phyloP scores from a whole-genome alignment of 2,113 vertebrate species.

The Anguilla japonica region DNA sequence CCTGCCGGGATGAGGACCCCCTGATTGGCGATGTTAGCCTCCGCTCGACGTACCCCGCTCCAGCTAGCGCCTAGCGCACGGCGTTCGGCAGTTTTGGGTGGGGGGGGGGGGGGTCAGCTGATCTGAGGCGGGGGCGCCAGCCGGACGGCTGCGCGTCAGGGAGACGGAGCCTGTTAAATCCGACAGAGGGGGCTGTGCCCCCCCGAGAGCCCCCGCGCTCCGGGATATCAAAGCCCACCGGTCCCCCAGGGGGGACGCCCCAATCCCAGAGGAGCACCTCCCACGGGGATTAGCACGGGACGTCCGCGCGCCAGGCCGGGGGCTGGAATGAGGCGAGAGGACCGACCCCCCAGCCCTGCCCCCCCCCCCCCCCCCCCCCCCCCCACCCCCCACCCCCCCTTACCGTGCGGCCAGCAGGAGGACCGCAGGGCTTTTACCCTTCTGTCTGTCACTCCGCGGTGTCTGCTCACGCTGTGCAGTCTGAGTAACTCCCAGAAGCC shows the following conservation, averaged over 20 bases:
- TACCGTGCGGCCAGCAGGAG: not conserved
- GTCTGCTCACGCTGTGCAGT: not conserved
- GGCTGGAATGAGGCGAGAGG: not conserved
- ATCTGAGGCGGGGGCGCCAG: not conserved
- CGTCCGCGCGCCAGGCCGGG: not conserved
- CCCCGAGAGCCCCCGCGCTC: not conserved
- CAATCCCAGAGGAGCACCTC: constrained; percentile 30
- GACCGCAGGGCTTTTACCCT: not conserved
- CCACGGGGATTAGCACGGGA: constrained; percentile 38
- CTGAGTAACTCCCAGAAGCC: not conserved
- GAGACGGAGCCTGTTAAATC: not conserved
- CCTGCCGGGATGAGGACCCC: no score
- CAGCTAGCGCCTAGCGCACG: not conserved
- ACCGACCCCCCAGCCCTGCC: not conserved
- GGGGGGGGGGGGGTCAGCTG: no score
- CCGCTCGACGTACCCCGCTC: not conserved
- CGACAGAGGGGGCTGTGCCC: not conserved
- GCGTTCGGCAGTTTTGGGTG: no score
- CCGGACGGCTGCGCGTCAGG: not conserved
- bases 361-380: not conserved
- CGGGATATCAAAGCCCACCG: not conserved
- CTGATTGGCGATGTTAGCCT: not conserved
- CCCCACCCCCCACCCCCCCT: not conserved
- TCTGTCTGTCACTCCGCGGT: not conserved
- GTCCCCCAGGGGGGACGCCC: not conserved